phyloP scores from a whole-genome alignment of 2,888 invertebrate species.

The Endotricha flammealis region DNA sequence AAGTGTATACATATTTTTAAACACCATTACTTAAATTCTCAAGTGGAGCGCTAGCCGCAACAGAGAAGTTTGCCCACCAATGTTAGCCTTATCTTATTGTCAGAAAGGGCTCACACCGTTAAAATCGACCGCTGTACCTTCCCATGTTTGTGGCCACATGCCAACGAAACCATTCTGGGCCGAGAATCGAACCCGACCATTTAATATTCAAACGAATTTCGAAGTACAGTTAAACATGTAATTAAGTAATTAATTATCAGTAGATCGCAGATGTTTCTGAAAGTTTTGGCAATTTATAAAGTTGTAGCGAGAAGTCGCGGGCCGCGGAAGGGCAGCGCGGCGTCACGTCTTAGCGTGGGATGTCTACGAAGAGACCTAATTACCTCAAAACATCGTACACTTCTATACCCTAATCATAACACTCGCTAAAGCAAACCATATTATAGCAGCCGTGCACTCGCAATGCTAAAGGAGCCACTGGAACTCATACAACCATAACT shows the following conservation, averaged over 20 bases:
- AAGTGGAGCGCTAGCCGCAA: too few species aligned
- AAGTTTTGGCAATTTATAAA: constrained; percentile 11
- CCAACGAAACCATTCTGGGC: background rate
- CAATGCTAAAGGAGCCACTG: background rate
- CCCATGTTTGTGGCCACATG: constrained; percentile 1
- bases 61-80: constrained; percentile 2
- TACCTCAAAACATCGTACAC: too few species aligned
- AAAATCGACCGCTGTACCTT: background rate
- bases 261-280: constrained; percentile 11
- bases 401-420: background rate
- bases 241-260: constrained; percentile 10
- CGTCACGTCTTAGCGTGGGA: constrained; percentile 1
- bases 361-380: too few species aligned
- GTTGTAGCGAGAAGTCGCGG: constrained; percentile 8
- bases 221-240: constrained; percentile 10
- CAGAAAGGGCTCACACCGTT: background rate
- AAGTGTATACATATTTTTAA: too few species aligned
- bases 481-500: background rate
- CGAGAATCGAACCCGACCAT: constrained; percentile 3
- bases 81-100: constrained; percentile 6
- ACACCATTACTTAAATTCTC: too few species aligned
- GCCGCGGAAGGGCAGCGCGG: constrained; percentile 2
- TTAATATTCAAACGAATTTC: constrained; percentile 3
- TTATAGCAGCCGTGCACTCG: background rate
- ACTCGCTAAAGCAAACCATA: background rate